Evolutionary conservation across 2,888 invertebrate species (phyloP).

Genomic region (Leptopilina syphax): DNA sequence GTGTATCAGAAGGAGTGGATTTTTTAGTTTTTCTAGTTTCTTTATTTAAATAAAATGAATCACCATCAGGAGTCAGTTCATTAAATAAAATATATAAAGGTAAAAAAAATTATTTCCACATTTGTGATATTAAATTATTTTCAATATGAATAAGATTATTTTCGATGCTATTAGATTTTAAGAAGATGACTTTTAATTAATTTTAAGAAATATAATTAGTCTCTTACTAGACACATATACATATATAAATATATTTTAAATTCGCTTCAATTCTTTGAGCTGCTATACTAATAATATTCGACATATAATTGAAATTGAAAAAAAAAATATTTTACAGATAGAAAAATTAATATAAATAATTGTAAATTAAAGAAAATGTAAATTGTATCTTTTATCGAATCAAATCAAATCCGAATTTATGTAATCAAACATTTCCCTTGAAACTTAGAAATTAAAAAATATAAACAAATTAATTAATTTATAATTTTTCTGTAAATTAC

Average conservation of each 20-base stretch:
- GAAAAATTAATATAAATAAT: not conserved
- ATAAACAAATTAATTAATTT: not conserved
- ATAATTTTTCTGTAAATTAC: no score
- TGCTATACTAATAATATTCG: no score
- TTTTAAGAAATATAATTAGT: not conserved
- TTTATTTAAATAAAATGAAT: not conserved
- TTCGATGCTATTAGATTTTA: constrained; percentile 10
- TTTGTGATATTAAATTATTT: constrained; percentile 24
- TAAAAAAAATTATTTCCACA: not conserved
- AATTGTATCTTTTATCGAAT: not conserved
- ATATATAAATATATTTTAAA: not conserved
- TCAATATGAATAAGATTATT: constrained; percentile 13
- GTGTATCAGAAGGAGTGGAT: not conserved
- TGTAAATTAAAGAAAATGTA: constrained; percentile 1
- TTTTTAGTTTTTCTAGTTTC: no score
- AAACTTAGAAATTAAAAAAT: not conserved
- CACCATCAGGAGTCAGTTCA: constrained; percentile 28
- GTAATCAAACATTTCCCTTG: not conserved
- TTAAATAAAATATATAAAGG: not conserved
- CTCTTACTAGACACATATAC: no score
- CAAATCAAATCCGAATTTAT: constrained; percentile 15
- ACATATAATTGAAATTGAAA: not conserved
- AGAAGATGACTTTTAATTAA: not conserved
- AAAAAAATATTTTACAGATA: constrained; percentile 1
- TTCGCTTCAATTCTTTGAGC: not conserved